phyloP scores from a whole-genome alignment of 2,888 invertebrate species.

The Phalera bucephala region DNA sequence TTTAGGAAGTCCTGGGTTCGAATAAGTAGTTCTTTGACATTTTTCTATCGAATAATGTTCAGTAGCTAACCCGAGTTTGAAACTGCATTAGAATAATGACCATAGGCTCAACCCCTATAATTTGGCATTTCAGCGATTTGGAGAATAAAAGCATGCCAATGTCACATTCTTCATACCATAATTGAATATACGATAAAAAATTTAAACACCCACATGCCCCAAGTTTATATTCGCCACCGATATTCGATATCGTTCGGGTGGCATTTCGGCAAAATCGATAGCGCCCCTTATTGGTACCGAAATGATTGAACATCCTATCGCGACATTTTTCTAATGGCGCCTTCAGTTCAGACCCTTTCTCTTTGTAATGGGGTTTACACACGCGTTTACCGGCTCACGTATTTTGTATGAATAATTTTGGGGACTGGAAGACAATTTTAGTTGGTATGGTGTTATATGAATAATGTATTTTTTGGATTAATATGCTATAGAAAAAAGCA shows the following conservation, averaged over 20 bases:
- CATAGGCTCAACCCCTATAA: too few species aligned
- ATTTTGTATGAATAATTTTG: slow-evolving; percentile 1
- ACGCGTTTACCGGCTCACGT: slow-evolving; percentile 15
- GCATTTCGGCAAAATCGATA: slow-evolving; percentile 81
- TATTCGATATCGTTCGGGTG: slow-evolving; percentile 69
- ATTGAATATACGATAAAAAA: background rate
- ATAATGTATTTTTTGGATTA: slow-evolving; percentile 1
- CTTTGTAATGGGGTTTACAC: slow-evolving; percentile 61
- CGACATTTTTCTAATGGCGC: slow-evolving; percentile 82
- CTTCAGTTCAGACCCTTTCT: slow-evolving; percentile 78
- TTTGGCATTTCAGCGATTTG: too few species aligned
- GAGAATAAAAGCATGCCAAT: too few species aligned
- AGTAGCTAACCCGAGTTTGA: too few species aligned
- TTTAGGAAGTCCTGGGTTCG: too few species aligned
- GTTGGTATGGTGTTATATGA: background rate
- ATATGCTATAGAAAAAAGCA: slow-evolving; percentile 8
- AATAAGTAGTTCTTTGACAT: too few species aligned
- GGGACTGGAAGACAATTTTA: background rate
- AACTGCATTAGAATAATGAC: too few species aligned
- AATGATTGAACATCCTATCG: slow-evolving; percentile 83
- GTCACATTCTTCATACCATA: too few species aligned
- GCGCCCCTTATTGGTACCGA: slow-evolving; percentile 80
- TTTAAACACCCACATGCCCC: slow-evolving; percentile 20
- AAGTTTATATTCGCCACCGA: slow-evolving; percentile 47
- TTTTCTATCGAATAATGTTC: too few species aligned